These are phyloP conservation scores for Laterallus jamaicensis DNA, from an alignment of 2,113 vertebrate species.

Conservation along the genomic window DNA sequence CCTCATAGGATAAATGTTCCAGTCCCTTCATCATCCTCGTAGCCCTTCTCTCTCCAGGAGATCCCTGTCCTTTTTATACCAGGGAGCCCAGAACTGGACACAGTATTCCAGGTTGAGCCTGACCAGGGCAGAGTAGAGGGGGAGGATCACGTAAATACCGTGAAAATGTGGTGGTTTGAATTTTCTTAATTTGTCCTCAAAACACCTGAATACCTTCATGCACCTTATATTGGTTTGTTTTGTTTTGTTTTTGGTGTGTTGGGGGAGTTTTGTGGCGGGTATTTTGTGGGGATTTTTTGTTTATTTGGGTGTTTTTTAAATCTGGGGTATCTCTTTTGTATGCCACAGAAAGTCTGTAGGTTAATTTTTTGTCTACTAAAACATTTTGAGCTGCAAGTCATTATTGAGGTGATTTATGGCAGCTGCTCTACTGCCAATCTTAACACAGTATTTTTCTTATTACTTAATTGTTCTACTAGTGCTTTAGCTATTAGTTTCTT, in stretches of 20 bases:
- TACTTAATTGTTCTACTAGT: slow-evolving; percentile 78
- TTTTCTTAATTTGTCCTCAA: background rate
- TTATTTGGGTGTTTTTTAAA: background rate
- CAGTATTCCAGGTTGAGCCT: too few species aligned
- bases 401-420: slow-evolving; percentile 77
- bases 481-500: slow-evolving; percentile 77
- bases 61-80: too few species aligned
- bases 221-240: background rate
- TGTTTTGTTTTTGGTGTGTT: too few species aligned
- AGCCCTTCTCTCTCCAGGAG: too few species aligned
- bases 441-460: slow-evolving; percentile 79
- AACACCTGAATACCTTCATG: background rate
- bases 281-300: background rate
- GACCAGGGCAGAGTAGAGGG: too few species aligned
- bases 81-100: too few species aligned
- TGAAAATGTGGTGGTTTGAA: background rate
- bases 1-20: too few species aligned
- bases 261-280: too few species aligned
- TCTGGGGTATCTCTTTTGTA: background rate
- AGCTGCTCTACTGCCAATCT: slow-evolving; percentile 69
- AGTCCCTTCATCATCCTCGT: too few species aligned
- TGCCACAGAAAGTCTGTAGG: slow-evolving; percentile 15
- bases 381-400: slow-evolving; percentile 66
- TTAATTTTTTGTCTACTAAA: slow-evolving; percentile 68
- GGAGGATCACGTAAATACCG: background rate